Percentiles rank a stretch among this genome's conserved stretches.
Evolutionary conservation across 2,888 invertebrate species (phyloP).

Genomic region (Sphecodes monilicornis): DNA sequence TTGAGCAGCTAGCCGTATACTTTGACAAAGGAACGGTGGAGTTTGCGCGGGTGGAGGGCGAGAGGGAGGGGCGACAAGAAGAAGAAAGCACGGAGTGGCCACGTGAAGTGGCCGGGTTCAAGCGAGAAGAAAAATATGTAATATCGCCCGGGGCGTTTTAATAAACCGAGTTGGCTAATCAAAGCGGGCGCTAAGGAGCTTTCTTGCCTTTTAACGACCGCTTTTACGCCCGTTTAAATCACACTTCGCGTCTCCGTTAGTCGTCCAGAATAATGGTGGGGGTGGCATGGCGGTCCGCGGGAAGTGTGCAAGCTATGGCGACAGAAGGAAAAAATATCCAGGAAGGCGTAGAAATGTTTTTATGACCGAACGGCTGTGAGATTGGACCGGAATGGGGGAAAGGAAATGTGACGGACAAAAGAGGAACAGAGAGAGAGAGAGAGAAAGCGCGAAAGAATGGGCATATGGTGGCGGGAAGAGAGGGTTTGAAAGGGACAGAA

Average conservation of each 20-base stretch:
- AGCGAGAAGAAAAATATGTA: constrained; percentile 68
- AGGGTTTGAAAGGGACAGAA: constrained; percentile 15
- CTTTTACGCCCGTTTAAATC: constrained; percentile 84
- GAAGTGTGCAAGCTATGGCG: constrained; percentile 59
- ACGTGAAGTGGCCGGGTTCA: constrained; percentile 45
- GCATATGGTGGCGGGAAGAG: neutral
- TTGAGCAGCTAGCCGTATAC: constrained; percentile 56
- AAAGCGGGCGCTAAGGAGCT: constrained; percentile 81
- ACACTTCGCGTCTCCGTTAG: constrained; percentile 73
- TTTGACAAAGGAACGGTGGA: constrained; percentile 43
- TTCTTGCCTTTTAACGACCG: constrained; percentile 83
- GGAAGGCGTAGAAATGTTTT: constrained; percentile 82
- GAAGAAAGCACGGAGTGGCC: constrained; percentile 10
- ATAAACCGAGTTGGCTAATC: constrained; percentile 84
- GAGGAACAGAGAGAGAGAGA: neutral
- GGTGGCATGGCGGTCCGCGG: neutral
- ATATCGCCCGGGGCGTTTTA: constrained; percentile 82
- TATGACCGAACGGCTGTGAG: constrained; percentile 75
- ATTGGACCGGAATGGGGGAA: constrained; percentile 50
- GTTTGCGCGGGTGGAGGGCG: neutral
- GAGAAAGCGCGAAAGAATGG: neutral
- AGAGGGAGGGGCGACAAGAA: neutral
- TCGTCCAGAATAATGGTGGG: constrained; percentile 56
- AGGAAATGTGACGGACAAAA: constrained; percentile 32
- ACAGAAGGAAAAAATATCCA: constrained; percentile 61